phyloP scores from a whole-genome alignment of 2,797 vertebrate species.

The Eulemur coronatus region DNA sequence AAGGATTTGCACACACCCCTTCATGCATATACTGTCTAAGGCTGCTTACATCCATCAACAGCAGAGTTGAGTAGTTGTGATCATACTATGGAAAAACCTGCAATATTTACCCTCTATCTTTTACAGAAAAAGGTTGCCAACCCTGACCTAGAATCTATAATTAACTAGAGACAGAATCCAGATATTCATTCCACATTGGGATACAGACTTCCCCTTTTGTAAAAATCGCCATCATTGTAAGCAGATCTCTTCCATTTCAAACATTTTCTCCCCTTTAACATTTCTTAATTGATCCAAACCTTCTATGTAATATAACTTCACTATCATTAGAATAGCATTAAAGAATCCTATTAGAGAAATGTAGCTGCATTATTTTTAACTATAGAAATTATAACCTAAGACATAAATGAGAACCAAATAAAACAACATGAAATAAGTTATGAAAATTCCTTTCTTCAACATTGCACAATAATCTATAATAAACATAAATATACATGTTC shows the following conservation, averaged over 20 bases:
- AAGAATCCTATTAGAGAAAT: slow-evolving; percentile 39
- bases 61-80: neutral
- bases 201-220: neutral
- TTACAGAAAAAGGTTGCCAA: neutral
- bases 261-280: neutral
- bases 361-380: slow-evolving; percentile 23
- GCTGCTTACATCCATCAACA: neutral
- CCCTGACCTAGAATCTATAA: neutral
- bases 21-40: neutral
- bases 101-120: neutral
- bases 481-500: slow-evolving; percentile 16
- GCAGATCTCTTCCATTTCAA: neutral
- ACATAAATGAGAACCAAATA: slow-evolving; percentile 29
- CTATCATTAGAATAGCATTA: slow-evolving; percentile 11
- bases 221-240: slow-evolving; percentile 2
- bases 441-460: slow-evolving; percentile 30
- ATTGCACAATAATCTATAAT: neutral
- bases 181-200: neutral
- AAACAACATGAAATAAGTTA: slow-evolving; percentile 21
- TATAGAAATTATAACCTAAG: slow-evolving; percentile 46
- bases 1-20: neutral
- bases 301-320: neutral
- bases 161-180: neutral
- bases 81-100: neutral
- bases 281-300: neutral